A percentile compares a stretch with the other conserved stretches of the same genome.
Evolutionary conservation across 2,888 invertebrate species (phyloP).

Genomic region (Nyleta sp.): DNA sequence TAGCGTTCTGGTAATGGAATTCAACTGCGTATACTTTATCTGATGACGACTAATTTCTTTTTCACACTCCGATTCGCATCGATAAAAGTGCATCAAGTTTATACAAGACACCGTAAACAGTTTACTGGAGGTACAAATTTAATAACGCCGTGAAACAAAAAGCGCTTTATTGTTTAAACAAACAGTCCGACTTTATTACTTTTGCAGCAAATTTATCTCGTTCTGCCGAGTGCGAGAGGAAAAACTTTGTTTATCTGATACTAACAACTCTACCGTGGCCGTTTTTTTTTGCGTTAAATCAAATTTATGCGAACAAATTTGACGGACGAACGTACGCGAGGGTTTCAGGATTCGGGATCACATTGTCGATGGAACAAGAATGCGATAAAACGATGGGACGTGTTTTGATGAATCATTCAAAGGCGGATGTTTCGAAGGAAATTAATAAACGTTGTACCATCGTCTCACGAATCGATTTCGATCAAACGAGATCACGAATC

Average conservation of each 20-base stretch:
- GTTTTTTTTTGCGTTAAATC: conserved; percentile 11
- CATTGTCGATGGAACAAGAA: no score
- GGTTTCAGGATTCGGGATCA: no score
- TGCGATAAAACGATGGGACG: no score
- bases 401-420: conserved; percentile 60
- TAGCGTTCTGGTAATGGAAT: conserved; percentile 46
- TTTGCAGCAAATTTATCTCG: not conserved
- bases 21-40: conserved; percentile 34
- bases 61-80: conserved; percentile 27
- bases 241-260: conserved; percentile 13
- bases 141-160: conserved; percentile 1
- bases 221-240: not conserved
- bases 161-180: conserved; percentile 6
- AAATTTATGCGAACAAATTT: conserved; percentile 20
- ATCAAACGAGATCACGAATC: conserved; percentile 59
- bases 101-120: not conserved
- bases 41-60: conserved; percentile 48
- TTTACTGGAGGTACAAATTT: conserved; percentile 2
- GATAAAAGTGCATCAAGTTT: conserved; percentile 8
- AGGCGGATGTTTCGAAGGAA: conserved; percentile 54
- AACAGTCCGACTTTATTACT: not conserved
- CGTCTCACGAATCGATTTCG: conserved; percentile 55
- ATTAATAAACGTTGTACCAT: conserved; percentile 58
- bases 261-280: conserved; percentile 7
- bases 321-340: not conserved